Conservation (phyloP, 2,797 vertebrate genomes). For the Melanotaenia boesemani region DNA sequence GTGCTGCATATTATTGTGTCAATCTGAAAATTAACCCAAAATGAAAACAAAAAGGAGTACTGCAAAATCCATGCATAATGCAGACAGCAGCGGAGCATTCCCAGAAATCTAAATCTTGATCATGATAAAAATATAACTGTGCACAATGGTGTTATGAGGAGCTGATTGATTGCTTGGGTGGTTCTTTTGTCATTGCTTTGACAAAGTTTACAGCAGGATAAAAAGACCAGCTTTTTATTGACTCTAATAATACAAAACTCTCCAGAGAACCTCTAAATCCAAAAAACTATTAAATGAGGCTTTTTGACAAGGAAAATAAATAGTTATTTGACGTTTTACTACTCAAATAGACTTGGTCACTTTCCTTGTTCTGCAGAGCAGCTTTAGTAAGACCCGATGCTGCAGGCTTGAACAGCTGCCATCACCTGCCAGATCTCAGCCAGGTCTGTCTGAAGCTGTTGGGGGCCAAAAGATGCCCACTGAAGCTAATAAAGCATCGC, state of each 20-base stretch:
- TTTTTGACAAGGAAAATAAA: conserved; percentile 20
- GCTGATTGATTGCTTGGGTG: conserved; percentile 12
- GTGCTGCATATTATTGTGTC: conserved; percentile 43
- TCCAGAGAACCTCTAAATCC: conserved; percentile 5
- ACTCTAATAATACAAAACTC: conserved; percentile 13
- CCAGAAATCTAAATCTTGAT: conserved; percentile 14
- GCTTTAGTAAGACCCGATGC: conserved; percentile 26
- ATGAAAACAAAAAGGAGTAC: conserved; percentile 39
- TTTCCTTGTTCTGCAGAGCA: conserved; percentile 45
- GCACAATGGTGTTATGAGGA: background rate
- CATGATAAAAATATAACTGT: background rate
- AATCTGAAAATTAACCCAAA: conserved; percentile 52
- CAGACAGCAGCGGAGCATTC: conserved; percentile 20
- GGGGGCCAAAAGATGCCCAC: conserved; percentile 62
- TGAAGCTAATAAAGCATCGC: conserved; percentile 79
- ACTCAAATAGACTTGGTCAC: conserved; percentile 11
- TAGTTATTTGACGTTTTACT: background rate
- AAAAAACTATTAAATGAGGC: conserved; percentile 4
- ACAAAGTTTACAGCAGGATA: conserved; percentile 20
- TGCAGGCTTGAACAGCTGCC: conserved; percentile 71
- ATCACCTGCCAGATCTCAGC: conserved; percentile 59
- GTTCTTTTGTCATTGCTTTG: conserved; percentile 25
- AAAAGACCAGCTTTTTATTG: conserved; percentile 6
- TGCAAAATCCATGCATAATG: conserved; percentile 40
- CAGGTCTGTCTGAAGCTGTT: conserved; percentile 51